Evolutionary conservation across 2,888 invertebrate genomes (phyloP).

Genomic region (Zygaena filipendulae): DNA sequence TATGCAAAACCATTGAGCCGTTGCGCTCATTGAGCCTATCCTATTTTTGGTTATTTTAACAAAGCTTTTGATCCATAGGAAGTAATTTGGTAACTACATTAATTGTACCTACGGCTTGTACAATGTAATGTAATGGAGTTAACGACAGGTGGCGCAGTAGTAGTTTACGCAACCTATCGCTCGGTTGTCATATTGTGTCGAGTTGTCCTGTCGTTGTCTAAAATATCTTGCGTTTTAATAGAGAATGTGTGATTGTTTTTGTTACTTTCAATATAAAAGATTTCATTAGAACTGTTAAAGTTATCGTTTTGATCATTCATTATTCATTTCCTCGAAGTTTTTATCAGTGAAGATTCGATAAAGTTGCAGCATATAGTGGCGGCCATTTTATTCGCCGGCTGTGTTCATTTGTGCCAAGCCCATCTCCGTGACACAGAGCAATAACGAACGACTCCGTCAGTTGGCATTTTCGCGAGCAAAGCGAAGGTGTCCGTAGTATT

Average conservation of each 20-base stretch:
- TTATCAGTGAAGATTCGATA: constrained; percentile 33
- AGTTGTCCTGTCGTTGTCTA: constrained; percentile 5
- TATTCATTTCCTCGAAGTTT: too few species aligned
- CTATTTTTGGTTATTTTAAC: constrained; percentile 44
- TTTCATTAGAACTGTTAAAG: too few species aligned
- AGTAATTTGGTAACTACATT: constrained; percentile 5
- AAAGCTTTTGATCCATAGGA: constrained; percentile 23
- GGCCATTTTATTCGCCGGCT: constrained; percentile 67
- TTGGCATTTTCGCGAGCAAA: constrained; percentile 67
- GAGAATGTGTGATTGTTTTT: constrained; percentile 37
- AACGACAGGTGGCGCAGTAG: too few species aligned
- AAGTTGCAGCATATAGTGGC: constrained; percentile 49
- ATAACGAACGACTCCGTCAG: constrained; percentile 55
- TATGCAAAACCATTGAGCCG: constrained; percentile 46
- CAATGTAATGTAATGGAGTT: too few species aligned
- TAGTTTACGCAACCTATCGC: too few species aligned
- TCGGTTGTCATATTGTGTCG: neutral
- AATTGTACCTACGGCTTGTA: too few species aligned
- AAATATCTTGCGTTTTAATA: constrained; percentile 17
- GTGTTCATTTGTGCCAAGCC: constrained; percentile 63
- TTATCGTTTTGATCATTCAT: too few species aligned
- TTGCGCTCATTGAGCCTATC: constrained; percentile 47
- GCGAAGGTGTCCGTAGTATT: constrained; percentile 63
- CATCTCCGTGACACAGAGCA: constrained; percentile 59
- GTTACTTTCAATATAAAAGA: too few species aligned